Percentiles rank a stretch among this genome's conserved stretches.
Evolutionary conservation across 1,140 invertebrate species (phyloP).

Genomic region (Drosophila grimshawi): DNA sequence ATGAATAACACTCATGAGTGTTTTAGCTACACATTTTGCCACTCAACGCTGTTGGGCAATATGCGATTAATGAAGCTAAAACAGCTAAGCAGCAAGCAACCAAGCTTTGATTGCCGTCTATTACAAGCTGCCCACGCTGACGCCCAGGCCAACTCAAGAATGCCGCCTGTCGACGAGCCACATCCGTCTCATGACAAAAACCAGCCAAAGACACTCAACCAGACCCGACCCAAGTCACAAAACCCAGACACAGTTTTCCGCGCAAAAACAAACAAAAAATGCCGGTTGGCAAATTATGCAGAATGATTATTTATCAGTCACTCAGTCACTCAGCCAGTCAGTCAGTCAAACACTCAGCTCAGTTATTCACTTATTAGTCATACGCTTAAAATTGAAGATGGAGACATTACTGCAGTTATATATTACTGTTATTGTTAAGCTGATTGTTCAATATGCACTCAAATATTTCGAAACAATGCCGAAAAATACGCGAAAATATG

Average conservation of each 20-base stretch:
- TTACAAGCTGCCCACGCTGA: conserved; percentile 67
- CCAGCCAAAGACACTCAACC: conserved; percentile 7
- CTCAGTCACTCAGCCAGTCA: conserved; percentile 13
- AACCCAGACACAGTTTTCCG: conserved; percentile 53
- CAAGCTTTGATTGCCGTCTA: conserved; percentile 27
- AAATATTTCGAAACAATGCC: conserved; percentile 27
- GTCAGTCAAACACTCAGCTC: neutral
- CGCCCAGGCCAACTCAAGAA: conserved; percentile 63
- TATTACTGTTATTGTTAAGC: conserved; percentile 22
- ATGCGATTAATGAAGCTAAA: conserved; percentile 5
- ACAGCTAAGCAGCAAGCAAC: neutral
- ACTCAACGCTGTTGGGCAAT: neutral
- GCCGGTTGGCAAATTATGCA: conserved; percentile 45
- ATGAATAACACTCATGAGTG: neutral
- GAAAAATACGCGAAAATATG: conserved; percentile 25
- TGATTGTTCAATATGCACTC: conserved; percentile 18
- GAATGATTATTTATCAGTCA: conserved; percentile 7
- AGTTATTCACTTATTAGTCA: conserved; percentile 47
- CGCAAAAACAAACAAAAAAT: conserved; percentile 22
- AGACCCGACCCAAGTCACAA: conserved; percentile 16
- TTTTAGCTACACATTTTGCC: neutral
- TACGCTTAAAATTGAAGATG: conserved; percentile 59
- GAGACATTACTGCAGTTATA: conserved; percentile 45
- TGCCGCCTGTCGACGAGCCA: conserved; percentile 65
- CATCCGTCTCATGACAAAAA: conserved; percentile 71